These are phyloP conservation scores for Seriola quinqueradiata DNA, from an alignment of 2,113 vertebrate genomes.

Conservation along the genomic window DNA sequence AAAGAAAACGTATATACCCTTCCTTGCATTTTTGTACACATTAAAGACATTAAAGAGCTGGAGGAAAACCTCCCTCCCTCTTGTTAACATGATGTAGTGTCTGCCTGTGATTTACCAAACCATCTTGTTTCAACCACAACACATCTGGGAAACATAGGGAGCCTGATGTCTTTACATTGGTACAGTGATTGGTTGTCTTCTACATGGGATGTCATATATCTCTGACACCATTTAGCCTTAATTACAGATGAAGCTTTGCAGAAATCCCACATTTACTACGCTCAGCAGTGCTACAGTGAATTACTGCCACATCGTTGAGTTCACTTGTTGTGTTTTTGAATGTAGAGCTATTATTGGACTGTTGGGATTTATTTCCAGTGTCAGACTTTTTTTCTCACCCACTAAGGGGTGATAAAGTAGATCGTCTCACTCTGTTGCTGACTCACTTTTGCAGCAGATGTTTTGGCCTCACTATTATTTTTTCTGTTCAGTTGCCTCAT, in stretches of 20 bases:
- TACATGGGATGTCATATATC: neutral
- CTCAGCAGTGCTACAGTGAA: neutral
- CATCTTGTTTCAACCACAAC: slow-evolving; percentile 14
- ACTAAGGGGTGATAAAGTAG: neutral
- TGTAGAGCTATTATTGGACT: neutral
- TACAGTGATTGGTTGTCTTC: slow-evolving; percentile 1
- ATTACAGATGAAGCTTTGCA: slow-evolving; percentile 28
- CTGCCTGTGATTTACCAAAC: slow-evolving; percentile 27
- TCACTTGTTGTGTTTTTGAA: neutral
- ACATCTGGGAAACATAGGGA: slow-evolving; percentile 8
- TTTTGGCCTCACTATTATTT: neutral
- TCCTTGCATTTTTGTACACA: neutral
- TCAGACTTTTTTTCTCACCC: neutral
- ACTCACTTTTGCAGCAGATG: neutral
- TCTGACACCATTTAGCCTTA: slow-evolving; percentile 26
- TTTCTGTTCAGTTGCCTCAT: neutral
- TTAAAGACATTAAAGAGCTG: neutral
- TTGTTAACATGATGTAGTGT: slow-evolving; percentile 4
- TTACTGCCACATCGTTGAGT: neutral
- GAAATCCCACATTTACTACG: slow-evolving; percentile 1
- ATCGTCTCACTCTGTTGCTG: neutral
- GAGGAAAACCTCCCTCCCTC: neutral
- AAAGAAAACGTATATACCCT: neutral
- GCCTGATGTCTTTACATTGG: neutral
- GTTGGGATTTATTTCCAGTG: neutral